phyloP scores from a whole-genome alignment of 2,797 vertebrate genomes.

The Petrocephalus schoutedeni region DNA sequence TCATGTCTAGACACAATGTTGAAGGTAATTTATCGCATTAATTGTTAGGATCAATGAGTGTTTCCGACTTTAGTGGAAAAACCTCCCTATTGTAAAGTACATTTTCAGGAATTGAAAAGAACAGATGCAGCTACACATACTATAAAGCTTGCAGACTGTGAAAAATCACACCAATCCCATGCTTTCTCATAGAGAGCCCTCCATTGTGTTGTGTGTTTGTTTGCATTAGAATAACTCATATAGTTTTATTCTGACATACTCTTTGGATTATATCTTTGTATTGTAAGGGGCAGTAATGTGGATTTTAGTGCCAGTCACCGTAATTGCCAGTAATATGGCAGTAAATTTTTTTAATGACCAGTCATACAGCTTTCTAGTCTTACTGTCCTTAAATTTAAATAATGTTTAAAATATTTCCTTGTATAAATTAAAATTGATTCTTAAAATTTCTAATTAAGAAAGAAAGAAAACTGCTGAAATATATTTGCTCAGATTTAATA shows the following conservation, averaged over 20 bases:
- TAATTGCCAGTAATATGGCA: not conserved
- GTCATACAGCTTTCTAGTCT: not conserved
- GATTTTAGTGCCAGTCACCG: too few species aligned
- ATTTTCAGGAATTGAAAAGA: not conserved
- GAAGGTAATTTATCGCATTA: not conserved
- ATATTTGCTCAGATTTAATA: conserved; percentile 52
- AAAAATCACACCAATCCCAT: not conserved
- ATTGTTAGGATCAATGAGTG: not conserved
- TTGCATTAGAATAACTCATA: conserved; percentile 32
- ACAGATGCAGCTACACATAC: not conserved
- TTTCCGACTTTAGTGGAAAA: not conserved
- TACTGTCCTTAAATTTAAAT: not conserved
- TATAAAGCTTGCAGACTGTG: not conserved
- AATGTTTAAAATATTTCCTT: not conserved
- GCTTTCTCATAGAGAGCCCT: conserved; percentile 11
- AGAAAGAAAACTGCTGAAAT: conserved; percentile 44
- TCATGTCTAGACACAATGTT: not conserved
- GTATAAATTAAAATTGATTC: not conserved
- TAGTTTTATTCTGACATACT: conserved; percentile 27
- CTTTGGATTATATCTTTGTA: conserved; percentile 8
- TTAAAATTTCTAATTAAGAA: not conserved
- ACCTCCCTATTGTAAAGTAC: not conserved
- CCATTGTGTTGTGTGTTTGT: conserved; percentile 26
- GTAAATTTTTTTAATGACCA: not conserved
- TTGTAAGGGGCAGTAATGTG: not conserved